phyloP scores from a whole-genome alignment of 2,888 invertebrate species.

The Tetrapedia diversipes region DNA sequence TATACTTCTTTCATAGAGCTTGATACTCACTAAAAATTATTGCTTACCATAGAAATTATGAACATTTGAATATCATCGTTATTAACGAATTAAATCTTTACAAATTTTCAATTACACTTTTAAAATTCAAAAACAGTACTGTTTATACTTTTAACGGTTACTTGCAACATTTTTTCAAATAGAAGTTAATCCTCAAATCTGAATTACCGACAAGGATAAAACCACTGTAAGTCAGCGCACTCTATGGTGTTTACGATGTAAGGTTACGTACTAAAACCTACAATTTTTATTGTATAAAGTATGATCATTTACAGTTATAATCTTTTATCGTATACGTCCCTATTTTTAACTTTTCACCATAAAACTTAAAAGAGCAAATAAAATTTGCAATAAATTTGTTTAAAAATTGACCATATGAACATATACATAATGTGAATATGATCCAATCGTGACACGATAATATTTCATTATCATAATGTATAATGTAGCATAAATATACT shows the following conservation, averaged over 20 bases:
- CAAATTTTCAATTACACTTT: not conserved
- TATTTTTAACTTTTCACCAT: not conserved
- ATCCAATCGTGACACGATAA: constrained; percentile 32
- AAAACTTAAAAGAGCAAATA: not conserved
- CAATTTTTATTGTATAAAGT: not conserved
- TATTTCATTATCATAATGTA: constrained; percentile 1
- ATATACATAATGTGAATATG: not conserved
- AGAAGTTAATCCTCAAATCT: constrained; percentile 13
- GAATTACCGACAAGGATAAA: constrained; percentile 54
- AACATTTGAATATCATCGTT: not conserved
- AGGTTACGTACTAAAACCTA: constrained; percentile 22
- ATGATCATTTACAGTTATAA: not conserved
- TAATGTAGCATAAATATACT: not conserved
- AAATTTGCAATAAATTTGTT: constrained; percentile 9
- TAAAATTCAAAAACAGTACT: not conserved
- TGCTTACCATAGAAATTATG: not conserved
- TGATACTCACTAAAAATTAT: not conserved
- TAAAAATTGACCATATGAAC: constrained; percentile 26
- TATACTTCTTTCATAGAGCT: not conserved
- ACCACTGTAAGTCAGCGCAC: constrained; percentile 48
- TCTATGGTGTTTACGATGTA: constrained; percentile 20
- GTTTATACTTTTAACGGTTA: not conserved
- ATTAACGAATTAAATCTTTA: not conserved
- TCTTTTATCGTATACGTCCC: not conserved
- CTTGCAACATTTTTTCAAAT: not conserved